Conservation (phyloP, 2,113 vertebrate species). For the Paradoxurus hermaphroditus region DNA sequence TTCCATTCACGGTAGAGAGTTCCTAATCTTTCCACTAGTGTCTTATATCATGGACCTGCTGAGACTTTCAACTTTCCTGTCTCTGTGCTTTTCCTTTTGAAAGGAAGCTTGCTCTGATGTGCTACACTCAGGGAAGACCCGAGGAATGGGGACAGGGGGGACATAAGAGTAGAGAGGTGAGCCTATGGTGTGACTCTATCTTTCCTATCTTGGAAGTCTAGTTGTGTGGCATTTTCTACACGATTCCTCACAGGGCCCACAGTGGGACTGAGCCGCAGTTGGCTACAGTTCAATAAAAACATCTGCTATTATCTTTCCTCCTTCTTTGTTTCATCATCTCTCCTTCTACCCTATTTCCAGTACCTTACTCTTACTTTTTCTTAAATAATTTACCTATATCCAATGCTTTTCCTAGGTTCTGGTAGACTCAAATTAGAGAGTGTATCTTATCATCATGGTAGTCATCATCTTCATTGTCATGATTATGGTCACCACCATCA, state of each 20-base stretch:
- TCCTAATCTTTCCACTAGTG: neutral
- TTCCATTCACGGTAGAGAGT: neutral
- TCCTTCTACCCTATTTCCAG: fast-evolving
- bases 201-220: neutral
- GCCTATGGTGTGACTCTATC: fast-evolving
- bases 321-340: fast-evolving
- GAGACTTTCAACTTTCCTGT: neutral
- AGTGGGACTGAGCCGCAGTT: neutral
- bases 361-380: neutral
- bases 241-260: neutral
- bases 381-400: neutral
- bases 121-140: neutral
- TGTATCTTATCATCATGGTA: neutral
- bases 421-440: neutral
- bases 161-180: neutral
- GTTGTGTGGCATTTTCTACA: neutral
- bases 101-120: neutral
- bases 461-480: neutral
- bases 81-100: neutral
- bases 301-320: neutral
- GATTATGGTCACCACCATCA: neutral
- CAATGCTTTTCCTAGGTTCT: neutral
- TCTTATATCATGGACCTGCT: neutral
- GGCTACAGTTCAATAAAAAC: neutral
- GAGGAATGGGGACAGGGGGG: fast-evolving